phyloP scores from a whole-genome alignment of 2,113 vertebrate genomes.

The Pelvicachromis taeniatus region DNA sequence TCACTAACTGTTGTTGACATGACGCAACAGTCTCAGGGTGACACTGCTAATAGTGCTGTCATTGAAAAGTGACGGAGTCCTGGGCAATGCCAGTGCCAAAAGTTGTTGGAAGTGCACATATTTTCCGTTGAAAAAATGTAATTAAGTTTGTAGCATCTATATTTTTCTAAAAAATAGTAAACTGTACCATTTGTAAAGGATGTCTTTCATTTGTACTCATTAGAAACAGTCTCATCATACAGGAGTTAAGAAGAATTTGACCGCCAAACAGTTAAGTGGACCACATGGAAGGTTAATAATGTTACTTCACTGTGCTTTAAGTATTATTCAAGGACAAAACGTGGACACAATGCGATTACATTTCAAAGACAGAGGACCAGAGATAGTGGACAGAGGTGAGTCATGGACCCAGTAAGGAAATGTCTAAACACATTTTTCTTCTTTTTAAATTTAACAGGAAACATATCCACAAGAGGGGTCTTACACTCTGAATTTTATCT shows the following conservation, averaged over 20 bases:
- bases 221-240: background rate
- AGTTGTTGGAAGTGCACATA: background rate
- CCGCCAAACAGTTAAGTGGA: background rate
- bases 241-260: background rate
- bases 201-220: background rate
- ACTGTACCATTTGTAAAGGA: background rate
- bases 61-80: no score
- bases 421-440: background rate
- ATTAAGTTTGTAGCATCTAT: background rate
- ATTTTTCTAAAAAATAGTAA: background rate
- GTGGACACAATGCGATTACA: constrained; percentile 12
- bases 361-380: background rate
- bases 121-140: background rate
- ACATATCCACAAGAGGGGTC: background rate
- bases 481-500: background rate
- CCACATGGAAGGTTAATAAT: constrained; percentile 15
- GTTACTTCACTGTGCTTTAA: constrained; percentile 3
- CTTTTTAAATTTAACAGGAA: background rate
- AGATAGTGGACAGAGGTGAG: background rate
- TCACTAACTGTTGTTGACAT: background rate
- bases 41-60: background rate
- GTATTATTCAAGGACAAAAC: constrained; percentile 8
- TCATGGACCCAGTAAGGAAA: background rate
- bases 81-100: no score
- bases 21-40: background rate